Conservation (phyloP, 2,888 invertebrate genomes). For the Drosophila recens region DNA sequence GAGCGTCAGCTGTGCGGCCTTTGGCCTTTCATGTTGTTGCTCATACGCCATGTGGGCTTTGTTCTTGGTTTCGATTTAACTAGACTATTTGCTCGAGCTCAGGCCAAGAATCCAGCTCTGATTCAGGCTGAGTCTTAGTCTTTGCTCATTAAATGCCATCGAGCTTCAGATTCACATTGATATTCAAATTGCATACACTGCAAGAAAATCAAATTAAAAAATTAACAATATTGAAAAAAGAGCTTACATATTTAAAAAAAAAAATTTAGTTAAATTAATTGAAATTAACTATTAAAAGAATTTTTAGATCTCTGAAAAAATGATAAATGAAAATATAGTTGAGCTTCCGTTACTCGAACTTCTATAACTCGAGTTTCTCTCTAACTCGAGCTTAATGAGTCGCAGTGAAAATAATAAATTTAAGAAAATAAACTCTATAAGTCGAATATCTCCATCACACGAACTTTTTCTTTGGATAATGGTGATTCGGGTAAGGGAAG, state of each 20-base stretch:
- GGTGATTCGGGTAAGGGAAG: too few relatives aligned
- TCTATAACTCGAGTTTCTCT: too few relatives aligned
- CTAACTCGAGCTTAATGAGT: too few relatives aligned
- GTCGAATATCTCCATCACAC: too few relatives aligned
- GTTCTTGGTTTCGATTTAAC: constrained; percentile 45
- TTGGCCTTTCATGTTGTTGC: constrained; percentile 43
- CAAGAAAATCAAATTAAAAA: not conserved
- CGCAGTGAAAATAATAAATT: too few relatives aligned
- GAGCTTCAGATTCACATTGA: constrained; percentile 31
- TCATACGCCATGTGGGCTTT: constrained; percentile 58
- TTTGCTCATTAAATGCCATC: constrained; percentile 59
- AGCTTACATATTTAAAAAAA: too few relatives aligned
- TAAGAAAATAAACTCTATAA: too few relatives aligned
- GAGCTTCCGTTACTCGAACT: too few relatives aligned
- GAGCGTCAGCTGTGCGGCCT: constrained; percentile 28
- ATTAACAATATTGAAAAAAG: not conserved
- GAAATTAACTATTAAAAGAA: not conserved
- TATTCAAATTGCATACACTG: constrained; percentile 47
- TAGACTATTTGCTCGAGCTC: constrained; percentile 41
- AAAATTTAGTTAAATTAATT: too few relatives aligned
- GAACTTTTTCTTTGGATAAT: too few relatives aligned
- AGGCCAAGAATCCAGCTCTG: not conserved
- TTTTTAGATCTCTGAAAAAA: not conserved
- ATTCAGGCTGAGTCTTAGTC: constrained; percentile 9
- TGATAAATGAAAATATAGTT: not conserved